phyloP scores from a whole-genome alignment of 2,113 vertebrate genomes.

The Melanerpes formicivorus region DNA sequence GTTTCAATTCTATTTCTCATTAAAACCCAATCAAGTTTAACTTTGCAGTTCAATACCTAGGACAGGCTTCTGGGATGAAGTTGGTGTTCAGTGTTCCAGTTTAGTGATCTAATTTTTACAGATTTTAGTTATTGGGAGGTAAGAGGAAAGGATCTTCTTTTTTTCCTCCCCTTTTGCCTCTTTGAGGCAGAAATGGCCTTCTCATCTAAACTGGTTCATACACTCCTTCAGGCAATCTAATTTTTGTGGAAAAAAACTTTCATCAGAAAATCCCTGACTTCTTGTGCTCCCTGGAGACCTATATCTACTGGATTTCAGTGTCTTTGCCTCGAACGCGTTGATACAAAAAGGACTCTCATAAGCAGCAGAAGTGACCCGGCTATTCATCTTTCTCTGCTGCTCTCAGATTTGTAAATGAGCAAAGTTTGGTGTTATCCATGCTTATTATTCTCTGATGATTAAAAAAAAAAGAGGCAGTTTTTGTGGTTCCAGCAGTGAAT shows the following conservation, averaged over 20 bases:
- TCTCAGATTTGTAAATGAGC: not conserved
- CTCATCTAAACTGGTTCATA: conserved; percentile 61
- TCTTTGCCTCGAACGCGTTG: not conserved
- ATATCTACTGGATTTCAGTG: conserved; percentile 10
- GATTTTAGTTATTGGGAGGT: conserved; percentile 10
- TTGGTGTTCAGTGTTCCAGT: not conserved
- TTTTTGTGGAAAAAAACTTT: conserved; percentile 54
- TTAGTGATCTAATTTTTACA: conserved; percentile 34
- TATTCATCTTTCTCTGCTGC: not conserved
- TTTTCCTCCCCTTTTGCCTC: not conserved
- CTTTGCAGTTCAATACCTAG: not conserved
- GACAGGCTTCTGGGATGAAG: not conserved
- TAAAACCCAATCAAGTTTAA: fast-evolving
- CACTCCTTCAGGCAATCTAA: conserved; percentile 45
- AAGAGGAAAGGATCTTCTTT: not conserved
- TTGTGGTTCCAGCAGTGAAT: not conserved
- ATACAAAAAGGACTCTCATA: conserved; percentile 4
- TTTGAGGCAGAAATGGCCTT: conserved; percentile 29
- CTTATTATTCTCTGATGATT: not conserved
- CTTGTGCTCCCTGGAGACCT: not conserved
- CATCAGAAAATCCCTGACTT: conserved; percentile 28
- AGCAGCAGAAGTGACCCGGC: not conserved
- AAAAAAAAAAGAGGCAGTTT: not conserved
- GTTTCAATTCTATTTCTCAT: not conserved
- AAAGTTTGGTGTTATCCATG: not conserved